These are phyloP conservation scores for Mus minutoides DNA, from an alignment of 2,797 vertebrate genomes.

Conservation along the genomic window DNA sequence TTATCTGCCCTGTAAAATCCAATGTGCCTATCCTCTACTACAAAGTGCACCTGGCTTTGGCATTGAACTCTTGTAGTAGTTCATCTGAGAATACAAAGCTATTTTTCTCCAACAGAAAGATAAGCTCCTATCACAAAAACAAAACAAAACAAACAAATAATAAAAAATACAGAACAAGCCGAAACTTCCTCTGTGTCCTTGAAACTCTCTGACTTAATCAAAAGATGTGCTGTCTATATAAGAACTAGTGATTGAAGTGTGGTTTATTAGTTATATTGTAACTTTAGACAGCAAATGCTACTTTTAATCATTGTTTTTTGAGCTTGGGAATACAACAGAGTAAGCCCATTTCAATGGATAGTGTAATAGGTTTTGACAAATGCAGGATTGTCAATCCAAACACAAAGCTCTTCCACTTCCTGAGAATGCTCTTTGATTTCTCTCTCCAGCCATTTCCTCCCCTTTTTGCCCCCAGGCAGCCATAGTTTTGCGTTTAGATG, in stretches of 20 bases:
- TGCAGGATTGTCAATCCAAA: not conserved
- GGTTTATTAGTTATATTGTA: conserved; percentile 2
- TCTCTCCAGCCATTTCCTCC: not conserved
- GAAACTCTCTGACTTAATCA: conserved; percentile 40
- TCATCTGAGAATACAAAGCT: conserved; percentile 76
- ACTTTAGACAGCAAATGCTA: not conserved
- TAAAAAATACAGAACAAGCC: not conserved
- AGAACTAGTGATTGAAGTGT: conserved; percentile 13
- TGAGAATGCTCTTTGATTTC: not conserved
- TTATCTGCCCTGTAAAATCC: conserved; percentile 48
- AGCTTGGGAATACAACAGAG: not conserved
- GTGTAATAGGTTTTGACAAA: not conserved
- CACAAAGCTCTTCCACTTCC: not conserved
- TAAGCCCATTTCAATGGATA: not conserved
- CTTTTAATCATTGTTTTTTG: conserved; percentile 8
- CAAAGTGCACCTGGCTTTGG: conserved; percentile 74
- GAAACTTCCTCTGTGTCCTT: conserved; percentile 37
- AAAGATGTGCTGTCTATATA: not conserved
- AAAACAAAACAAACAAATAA: not conserved
- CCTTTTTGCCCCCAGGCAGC: not conserved
- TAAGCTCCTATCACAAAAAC: not conserved
- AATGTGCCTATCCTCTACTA: conserved; percentile 73
- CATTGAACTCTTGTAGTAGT: conserved; percentile 75
- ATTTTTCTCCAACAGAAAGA: conserved; percentile 75
- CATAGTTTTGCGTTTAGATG: not conserved